Percentiles rank a stretch among this genome's conserved stretches.
These are phyloP conservation scores for Falco punctatus DNA, from an alignment of 2,113 vertebrate genomes.

Conservation along the genomic window DNA sequence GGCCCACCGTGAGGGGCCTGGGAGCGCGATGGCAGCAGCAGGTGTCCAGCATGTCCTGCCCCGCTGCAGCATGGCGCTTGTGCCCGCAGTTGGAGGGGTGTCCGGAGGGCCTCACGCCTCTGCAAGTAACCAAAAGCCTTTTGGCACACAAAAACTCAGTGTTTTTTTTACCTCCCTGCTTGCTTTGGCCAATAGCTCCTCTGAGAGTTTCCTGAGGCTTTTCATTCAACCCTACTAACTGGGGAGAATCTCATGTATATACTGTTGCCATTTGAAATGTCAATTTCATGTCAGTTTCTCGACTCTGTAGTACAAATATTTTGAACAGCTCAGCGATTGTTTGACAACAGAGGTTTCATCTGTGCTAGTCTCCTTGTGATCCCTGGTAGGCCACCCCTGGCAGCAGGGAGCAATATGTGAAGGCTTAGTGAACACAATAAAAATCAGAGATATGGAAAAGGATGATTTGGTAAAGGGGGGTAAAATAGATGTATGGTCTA, in stretches of 20 bases:
- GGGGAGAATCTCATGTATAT: accelerated
- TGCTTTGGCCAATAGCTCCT: accelerated
- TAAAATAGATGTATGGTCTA: background rate
- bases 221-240: accelerated
- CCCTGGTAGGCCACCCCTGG: background rate
- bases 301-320: background rate
- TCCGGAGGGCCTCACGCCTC: accelerated
- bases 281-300: accelerated
- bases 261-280: accelerated
- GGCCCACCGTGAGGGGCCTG: accelerated
- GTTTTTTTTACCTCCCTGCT: no score
- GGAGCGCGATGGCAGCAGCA: background rate
- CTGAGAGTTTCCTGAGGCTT: accelerated
- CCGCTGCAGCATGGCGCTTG: accelerated
- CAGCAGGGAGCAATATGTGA: accelerated
- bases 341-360: background rate
- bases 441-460: background rate
- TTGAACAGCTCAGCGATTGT: accelerated
- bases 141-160: accelerated
- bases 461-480: background rate
- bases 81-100: background rate
- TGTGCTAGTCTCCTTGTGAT: no score
- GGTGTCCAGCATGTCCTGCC: accelerated
- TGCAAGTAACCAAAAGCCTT: accelerated
- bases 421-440: background rate